These are phyloP conservation scores for Otis tarda DNA, from an alignment of 2,113 vertebrate genomes.

Conservation along the genomic window DNA sequence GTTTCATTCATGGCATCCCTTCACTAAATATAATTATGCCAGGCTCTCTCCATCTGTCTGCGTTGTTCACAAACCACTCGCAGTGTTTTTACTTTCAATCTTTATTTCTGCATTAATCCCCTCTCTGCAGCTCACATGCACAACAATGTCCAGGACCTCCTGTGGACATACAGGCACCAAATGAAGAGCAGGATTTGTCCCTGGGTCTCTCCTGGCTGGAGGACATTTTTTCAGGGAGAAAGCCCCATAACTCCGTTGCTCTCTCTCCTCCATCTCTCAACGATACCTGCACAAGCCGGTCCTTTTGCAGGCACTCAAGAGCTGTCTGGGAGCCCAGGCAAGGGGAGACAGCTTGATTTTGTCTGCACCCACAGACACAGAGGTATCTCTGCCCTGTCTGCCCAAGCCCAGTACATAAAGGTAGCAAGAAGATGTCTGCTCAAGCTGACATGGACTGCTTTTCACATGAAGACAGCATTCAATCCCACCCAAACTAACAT, in stretches of 20 bases:
- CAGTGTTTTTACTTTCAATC: conserved; percentile 54
- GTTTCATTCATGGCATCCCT: conserved; percentile 62
- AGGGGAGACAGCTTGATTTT: not conserved
- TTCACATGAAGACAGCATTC: not conserved
- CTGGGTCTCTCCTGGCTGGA: not conserved
- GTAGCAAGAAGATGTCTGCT: not conserved
- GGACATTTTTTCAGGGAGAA: not conserved
- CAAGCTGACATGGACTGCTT: not conserved
- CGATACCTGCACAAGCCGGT: not conserved
- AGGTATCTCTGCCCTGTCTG: not conserved
- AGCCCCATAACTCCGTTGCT: not conserved
- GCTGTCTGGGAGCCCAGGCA: not conserved
- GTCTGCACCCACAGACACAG: not conserved
- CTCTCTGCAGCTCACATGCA: not conserved
- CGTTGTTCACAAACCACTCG: conserved; percentile 68
- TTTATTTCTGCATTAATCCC: conserved; percentile 49
- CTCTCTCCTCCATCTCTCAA: not conserved
- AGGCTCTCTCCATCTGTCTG: conserved; percentile 76
- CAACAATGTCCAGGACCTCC: conserved; percentile 27
- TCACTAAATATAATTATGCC: conserved; percentile 86
- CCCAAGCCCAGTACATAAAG: not conserved
- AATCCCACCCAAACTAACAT: not conserved
- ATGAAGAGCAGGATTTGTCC: not conserved
- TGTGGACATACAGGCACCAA: not conserved
- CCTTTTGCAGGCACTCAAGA: not conserved